Conservation (phyloP, 2,888 invertebrate species). For the Anarsia innoxiella region DNA sequence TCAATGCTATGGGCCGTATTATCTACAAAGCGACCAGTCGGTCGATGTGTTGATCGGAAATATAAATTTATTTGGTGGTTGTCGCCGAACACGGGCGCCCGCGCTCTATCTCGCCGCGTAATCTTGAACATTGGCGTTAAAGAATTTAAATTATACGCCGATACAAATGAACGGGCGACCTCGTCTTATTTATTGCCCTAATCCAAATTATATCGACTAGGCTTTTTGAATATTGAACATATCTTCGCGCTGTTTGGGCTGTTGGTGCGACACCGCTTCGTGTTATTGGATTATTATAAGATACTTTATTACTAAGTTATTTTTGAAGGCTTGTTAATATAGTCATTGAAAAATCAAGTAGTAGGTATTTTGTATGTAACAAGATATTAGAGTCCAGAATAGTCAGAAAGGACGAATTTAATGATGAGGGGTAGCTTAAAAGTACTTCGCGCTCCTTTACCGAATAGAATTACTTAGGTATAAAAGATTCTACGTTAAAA, state of each 20-base stretch:
- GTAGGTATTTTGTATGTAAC: too few species aligned
- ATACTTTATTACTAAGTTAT: conserved; percentile 22
- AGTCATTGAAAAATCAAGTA: too few species aligned
- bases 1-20: conserved; percentile 73
- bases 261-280: conserved; percentile 35
- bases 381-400: too few species aligned
- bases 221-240: conserved; percentile 51
- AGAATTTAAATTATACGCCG: conserved; percentile 73
- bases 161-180: conserved; percentile 73
- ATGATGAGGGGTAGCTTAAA: too few species aligned
- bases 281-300: conserved; percentile 31
- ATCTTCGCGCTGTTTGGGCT: conserved; percentile 60
- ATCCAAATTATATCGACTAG: conserved; percentile 72
- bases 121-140: conserved; percentile 76
- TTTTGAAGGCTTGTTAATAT: conserved; percentile 14
- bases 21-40: conserved; percentile 72
- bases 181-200: conserved; percentile 69
- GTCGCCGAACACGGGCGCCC: conserved; percentile 70
- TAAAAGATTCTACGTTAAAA: too few species aligned
- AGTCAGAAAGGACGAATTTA: too few species aligned
- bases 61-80: conserved; percentile 74
- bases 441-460: too few species aligned
- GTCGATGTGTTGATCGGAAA: conserved; percentile 64
- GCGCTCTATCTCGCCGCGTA: conserved; percentile 68
- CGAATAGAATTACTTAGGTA: too few species aligned